phyloP scores from a whole-genome alignment of 2,888 invertebrate genomes.

The Eilema sororculum region DNA sequence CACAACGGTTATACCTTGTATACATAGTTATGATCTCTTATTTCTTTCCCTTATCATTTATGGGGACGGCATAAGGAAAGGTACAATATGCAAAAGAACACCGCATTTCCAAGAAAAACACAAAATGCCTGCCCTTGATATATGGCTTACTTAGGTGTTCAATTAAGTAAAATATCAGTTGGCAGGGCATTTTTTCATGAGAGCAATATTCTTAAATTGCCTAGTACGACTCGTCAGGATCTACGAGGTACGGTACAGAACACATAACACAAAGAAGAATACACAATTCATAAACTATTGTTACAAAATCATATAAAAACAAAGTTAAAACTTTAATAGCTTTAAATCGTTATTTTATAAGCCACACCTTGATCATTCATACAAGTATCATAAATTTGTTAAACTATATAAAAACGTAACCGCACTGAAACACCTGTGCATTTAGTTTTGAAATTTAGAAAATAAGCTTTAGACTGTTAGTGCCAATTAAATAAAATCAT shows the following conservation, averaged over 20 bases:
- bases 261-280: not conserved
- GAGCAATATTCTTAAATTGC: not conserved
- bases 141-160: too few relatives aligned
- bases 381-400: slow-evolving; percentile 8
- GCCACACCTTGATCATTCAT: slow-evolving; percentile 21
- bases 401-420: slow-evolving; percentile 23
- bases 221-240: not conserved
- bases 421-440: slow-evolving; percentile 23
- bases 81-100: too few relatives aligned
- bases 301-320: too few relatives aligned
- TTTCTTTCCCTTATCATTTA: too few relatives aligned
- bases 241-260: not conserved
- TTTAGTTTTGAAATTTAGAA: slow-evolving; percentile 41
- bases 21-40: too few relatives aligned
- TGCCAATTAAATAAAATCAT: slow-evolving; percentile 65
- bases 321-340: not conserved
- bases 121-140: too few relatives aligned
- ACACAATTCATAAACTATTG: not conserved
- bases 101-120: too few relatives aligned
- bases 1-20: too few relatives aligned
- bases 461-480: slow-evolving; percentile 66
- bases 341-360: not conserved
- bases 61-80: too few relatives aligned
- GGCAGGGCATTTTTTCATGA: not conserved
- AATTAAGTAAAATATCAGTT: too few relatives aligned